These are phyloP conservation scores for Haliclystus octoradiatus DNA, from an alignment of 30 jellyfish, hydroid and myxozoan genomes.

Conservation along the genomic window DNA sequence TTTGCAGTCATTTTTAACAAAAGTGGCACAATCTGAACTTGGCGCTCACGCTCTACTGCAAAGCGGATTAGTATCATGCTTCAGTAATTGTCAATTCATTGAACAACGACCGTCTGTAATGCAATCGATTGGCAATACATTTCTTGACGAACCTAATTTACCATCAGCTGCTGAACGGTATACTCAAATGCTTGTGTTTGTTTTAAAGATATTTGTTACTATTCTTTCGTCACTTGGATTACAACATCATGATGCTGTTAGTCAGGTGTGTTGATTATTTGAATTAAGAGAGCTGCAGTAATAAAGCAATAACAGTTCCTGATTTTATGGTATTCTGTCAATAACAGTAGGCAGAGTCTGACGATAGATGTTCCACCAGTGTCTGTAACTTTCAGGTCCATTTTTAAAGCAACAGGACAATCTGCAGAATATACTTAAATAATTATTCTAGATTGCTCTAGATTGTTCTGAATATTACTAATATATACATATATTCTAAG, in stretches of 20 bases:
- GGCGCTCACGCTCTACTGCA: conserved; percentile 87
- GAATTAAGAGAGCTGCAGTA: neutral
- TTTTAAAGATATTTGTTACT: conserved; percentile 45
- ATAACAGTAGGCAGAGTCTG: too few species aligned
- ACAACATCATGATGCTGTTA: conserved; percentile 40
- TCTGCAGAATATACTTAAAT: too few species aligned
- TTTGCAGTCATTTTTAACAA: conserved; percentile 62
- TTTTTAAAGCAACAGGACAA: too few species aligned
- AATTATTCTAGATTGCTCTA: too few species aligned
- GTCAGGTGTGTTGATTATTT: conserved; percentile 45
- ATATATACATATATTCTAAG: too few species aligned
- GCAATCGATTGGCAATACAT: conserved; percentile 14
- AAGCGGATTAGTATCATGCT: conserved; percentile 40
- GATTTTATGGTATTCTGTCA: too few species aligned
- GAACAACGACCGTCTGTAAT: conserved; percentile 61
- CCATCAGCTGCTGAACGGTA: conserved; percentile 59
- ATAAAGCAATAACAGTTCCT: too few species aligned
- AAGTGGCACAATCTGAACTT: conserved; percentile 43
- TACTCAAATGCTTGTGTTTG: conserved; percentile 44
- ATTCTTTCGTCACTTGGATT: conserved; percentile 72
- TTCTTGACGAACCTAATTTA: conserved; percentile 46
- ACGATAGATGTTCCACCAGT: too few species aligned
- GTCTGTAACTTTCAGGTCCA: too few species aligned
- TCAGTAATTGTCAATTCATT: conserved; percentile 62
- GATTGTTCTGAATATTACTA: too few species aligned